Percentiles rank a stretch among this genome's conserved stretches.
Evolutionary conservation across 2,888 invertebrate genomes (phyloP).

Genomic region (Entomobrya multifasciata): DNA sequence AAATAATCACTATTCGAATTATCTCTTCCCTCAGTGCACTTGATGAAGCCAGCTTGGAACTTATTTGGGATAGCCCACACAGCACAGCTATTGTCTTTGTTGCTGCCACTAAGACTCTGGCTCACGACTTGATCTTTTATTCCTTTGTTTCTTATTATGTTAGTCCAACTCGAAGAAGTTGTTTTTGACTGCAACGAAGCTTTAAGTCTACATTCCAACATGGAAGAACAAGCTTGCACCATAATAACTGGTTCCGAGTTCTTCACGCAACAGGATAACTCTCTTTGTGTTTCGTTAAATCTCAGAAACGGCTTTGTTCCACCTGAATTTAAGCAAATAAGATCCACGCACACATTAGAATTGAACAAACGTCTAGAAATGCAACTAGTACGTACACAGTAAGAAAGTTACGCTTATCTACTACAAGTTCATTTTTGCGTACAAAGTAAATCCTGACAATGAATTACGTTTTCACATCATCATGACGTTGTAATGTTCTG

Average conservation of each 20-base stretch:
- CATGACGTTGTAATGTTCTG: too few species aligned
- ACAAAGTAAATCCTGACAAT: too few species aligned
- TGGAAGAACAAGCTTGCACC: conserved; percentile 53
- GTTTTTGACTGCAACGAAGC: conserved; percentile 63
- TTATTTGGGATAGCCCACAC: conserved; percentile 45
- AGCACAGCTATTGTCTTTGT: conserved; percentile 3
- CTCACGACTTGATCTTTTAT: background rate
- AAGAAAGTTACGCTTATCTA: too few species aligned
- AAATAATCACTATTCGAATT: conserved; percentile 36
- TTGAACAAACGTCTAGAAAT: background rate
- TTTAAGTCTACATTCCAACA: conserved; percentile 64
- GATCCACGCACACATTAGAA: background rate
- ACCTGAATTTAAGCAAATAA: conserved; percentile 32
- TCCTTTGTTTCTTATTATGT: background rate
- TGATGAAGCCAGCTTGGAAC: conserved; percentile 51
- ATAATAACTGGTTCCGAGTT: conserved; percentile 26
- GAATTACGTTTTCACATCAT: too few species aligned
- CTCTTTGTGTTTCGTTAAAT: conserved; percentile 24
- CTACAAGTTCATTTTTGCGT: too few species aligned
- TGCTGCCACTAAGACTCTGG: background rate
- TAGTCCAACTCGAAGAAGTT: conserved; percentile 15
- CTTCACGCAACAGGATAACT: conserved; percentile 56
- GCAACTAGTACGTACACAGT: background rate
- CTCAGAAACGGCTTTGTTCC: conserved; percentile 30
- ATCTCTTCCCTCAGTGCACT: conserved; percentile 44